Conservation (phyloP, 2,113 vertebrate genomes). For the Gasterosteus nipponicus region DNA sequence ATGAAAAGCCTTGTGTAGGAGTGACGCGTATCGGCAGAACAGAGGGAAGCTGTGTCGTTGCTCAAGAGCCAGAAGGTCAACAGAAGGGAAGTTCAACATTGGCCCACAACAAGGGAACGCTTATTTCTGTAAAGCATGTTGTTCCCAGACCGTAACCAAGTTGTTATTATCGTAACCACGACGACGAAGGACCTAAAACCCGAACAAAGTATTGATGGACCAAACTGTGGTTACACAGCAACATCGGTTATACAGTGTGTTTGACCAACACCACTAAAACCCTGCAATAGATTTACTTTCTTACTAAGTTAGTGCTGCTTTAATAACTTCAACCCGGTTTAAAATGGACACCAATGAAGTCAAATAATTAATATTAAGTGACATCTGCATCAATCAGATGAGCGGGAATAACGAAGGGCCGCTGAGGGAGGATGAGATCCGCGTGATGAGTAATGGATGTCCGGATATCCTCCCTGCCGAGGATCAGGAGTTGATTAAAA, state of each 20-base stretch:
- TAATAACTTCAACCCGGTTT: not conserved
- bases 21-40: too few relatives aligned
- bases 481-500: constrained; percentile 34
- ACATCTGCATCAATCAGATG: not conserved
- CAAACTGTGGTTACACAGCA: too few relatives aligned
- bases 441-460: not conserved
- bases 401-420: not conserved
- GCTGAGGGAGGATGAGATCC: not conserved
- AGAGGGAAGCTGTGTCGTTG: too few relatives aligned
- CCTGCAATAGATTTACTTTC: not conserved
- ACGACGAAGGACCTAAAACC: not conserved
- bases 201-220: not conserved
- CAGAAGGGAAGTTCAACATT: too few relatives aligned
- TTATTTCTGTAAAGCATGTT: not conserved
- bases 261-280: not conserved
- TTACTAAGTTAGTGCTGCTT: not conserved
- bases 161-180: not conserved
- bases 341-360: not conserved
- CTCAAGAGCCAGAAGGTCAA: too few relatives aligned
- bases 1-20: too few relatives aligned
- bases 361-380: not conserved
- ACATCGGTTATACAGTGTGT: not conserved
- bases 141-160: not conserved
- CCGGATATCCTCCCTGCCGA: not conserved
- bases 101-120: too few relatives aligned